Base-by-base conservation (phyloP, 2,797 vertebrate genomes). In the Orestias chungarensis region DNA sequence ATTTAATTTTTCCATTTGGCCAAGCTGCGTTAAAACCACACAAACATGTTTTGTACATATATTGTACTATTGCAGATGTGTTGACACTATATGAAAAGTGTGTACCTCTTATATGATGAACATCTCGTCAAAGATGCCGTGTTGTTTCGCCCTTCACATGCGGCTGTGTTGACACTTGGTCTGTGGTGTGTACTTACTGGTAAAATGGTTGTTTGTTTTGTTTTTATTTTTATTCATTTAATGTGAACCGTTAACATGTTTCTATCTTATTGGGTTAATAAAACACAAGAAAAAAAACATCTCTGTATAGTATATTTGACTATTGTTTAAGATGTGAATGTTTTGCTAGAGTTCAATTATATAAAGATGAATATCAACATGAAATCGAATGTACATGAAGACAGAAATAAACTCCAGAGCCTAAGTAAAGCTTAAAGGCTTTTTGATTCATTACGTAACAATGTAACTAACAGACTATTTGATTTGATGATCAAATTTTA, bases 331-430 rank as follows among this genome's bases (percentile, higher is more conserved):
- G 94, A 93, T 95, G 94, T 95, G 92, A 87, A 95, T 94, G 94
- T 95, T 97, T 96, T 96, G 94, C 92, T 95, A 95, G 95, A 94
- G 87, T 94, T 93, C 95, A 95, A 96, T 96, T 96, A 91, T 95
- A 94, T 94, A 90, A 93, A 89, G 52, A 81, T 89, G 66, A 94
- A 92, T 94, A 86, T 94, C 93, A 95, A 94, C 83, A 93, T 93
- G 89, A 94, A 94, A 92, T 92, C 90, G 80, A 73, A 85, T 96
- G 92, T 96, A 94, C 93, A 95, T 89, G 87, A 88, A 88, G 90
- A 93, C 89, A 87, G 42, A 86, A 93, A 91, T 93, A 93, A 91
- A 93, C 74, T 75, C 47, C 75, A 78, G 76, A 87, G 81, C 80
- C 78, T 68, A 46, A 78, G 66, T 68, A 64, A 79, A 9, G 64